Percentiles rank a stretch among this genome's conserved stretches.
These are phyloP conservation scores for Apogon talboti DNA, from an alignment of 2,797 vertebrate genomes.

Conservation along the genomic window DNA sequence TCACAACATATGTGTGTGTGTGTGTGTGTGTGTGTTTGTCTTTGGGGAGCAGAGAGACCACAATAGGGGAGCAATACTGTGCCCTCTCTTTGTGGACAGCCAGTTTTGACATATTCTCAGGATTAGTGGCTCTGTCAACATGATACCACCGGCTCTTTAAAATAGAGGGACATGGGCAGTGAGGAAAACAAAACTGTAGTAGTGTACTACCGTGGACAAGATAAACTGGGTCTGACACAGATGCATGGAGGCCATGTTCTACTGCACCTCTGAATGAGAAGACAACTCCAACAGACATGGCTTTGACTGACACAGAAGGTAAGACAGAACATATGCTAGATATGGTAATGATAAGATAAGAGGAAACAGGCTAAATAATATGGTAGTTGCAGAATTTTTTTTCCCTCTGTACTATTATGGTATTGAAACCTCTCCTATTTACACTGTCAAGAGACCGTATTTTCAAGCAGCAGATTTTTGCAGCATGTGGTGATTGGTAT, in stretches of 20 bases:
- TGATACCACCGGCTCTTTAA: conserved; percentile 69
- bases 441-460: too few species aligned
- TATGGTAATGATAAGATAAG: not conserved
- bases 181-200: conserved; percentile 64
- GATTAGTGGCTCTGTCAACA: conserved; percentile 70
- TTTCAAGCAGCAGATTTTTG: not conserved
- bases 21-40: too few species aligned
- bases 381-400: not conserved
- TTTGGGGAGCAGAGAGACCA: not conserved
- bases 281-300: conserved; percentile 53
- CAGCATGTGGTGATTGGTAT: too few species aligned
- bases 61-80: not conserved
- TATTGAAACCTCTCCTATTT: too few species aligned
- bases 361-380: conserved; percentile 2
- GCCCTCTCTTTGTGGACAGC: conserved; percentile 59
- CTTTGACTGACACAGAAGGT: conserved; percentile 74
- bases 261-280: conserved; percentile 15
- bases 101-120: conserved; percentile 66
- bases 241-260: conserved; percentile 18
- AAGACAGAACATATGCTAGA: conserved; percentile 41
- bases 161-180: conserved; percentile 71
- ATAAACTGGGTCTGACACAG: conserved; percentile 34
- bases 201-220: conserved; percentile 35
- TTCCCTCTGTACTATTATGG: not conserved
- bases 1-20: too few species aligned